A percentile compares a stretch with the other conserved stretches of the same genome.
phyloP scores from a whole-genome alignment of 1,140 invertebrate genomes.

The Metopolophium dirhodum region DNA sequence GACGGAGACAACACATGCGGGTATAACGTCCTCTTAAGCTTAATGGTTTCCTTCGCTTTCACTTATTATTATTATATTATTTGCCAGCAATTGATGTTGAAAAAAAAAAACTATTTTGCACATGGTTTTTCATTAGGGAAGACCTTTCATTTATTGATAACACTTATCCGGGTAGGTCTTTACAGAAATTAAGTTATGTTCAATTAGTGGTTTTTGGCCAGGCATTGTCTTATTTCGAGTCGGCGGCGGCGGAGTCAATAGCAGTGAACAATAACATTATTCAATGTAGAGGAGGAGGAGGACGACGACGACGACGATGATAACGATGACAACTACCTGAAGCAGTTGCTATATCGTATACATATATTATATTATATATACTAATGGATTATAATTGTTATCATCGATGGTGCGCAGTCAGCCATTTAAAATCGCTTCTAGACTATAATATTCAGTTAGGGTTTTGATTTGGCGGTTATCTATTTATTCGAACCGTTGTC shows the following conservation, averaged over 20 bases:
- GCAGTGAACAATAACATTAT: not conserved
- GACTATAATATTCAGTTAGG: not conserved
- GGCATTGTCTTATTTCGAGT: not conserved
- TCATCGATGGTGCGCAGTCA: not conserved
- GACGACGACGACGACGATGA: not conserved
- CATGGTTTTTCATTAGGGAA: no score
- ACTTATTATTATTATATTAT: no score
- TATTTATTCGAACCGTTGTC: not conserved
- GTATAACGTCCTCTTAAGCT: no score
- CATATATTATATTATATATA: not conserved
- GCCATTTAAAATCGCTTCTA: not conserved
- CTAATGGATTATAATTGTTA: not conserved
- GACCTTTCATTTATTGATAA: no score
- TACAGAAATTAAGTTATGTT: not conserved
- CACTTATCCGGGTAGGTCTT: not conserved
- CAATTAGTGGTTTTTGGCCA: not conserved
- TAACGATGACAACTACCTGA: not conserved
- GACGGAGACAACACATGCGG: no score
- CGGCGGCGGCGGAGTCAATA: not conserved
- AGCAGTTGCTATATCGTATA: not conserved
- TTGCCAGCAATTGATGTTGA: no score
- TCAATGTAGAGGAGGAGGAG: not conserved
- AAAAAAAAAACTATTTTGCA: no score
- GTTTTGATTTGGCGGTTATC: not conserved
- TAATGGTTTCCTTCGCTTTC: no score